These are phyloP conservation scores for Ciconia boyciana DNA, from an alignment of 2,113 vertebrate species.

Conservation along the genomic window DNA sequence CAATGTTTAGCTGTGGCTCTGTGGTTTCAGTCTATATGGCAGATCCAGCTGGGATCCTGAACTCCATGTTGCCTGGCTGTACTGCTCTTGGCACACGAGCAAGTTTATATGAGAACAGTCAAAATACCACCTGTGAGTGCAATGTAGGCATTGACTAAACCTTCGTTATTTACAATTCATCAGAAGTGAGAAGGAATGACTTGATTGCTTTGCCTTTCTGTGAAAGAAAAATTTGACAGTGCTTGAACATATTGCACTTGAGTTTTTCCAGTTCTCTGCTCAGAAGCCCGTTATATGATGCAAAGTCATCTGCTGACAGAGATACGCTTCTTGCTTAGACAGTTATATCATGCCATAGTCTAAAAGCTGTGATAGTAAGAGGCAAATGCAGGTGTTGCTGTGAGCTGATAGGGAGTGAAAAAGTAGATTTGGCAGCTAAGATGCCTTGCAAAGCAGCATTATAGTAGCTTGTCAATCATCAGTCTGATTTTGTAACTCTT, in stretches of 20 bases:
- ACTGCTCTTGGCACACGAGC: not conserved
- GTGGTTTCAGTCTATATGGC: not conserved
- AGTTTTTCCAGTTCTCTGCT: not conserved
- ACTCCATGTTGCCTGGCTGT: not conserved
- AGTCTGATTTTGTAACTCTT: not conserved
- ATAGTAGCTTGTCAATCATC: not conserved
- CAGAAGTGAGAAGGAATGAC: not conserved
- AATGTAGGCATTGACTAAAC: not conserved
- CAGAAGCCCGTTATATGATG: not conserved
- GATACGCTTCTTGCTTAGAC: not conserved
- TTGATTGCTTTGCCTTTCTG: not conserved
- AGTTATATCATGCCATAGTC: not conserved
- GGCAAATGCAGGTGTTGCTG: not conserved
- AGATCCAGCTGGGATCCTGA: not conserved
- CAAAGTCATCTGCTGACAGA: not conserved
- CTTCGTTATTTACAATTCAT: not conserved
- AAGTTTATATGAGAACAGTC: not conserved
- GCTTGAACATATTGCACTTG: not conserved
- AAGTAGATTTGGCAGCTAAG: not conserved
- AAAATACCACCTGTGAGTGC: constrained; percentile 12
- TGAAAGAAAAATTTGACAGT: not conserved
- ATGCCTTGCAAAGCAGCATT: not conserved
- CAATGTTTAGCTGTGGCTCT: not conserved
- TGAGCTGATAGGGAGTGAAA: not conserved
- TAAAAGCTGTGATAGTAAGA: not conserved